Conservation (phyloP, 2,797 vertebrate species). For the Squalus acanthias region DNA sequence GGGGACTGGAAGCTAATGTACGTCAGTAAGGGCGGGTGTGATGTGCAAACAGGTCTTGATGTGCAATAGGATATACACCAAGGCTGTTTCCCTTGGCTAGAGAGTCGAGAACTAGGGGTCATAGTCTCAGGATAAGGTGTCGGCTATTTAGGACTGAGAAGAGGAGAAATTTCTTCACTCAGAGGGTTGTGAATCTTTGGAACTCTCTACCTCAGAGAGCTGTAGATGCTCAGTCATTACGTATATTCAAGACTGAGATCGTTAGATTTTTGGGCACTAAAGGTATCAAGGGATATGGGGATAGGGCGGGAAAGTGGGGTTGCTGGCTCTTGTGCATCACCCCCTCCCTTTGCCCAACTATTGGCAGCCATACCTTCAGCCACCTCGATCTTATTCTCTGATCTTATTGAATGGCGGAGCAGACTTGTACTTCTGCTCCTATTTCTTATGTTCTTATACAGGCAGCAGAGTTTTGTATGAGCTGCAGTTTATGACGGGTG, state of each 20-base stretch:
- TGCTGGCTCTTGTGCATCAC: too few species aligned
- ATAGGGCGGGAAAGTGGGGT: background rate
- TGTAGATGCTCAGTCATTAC: background rate
- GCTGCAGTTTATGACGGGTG: background rate
- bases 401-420: background rate
- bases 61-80: background rate
- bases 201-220: background rate
- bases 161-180: background rate
- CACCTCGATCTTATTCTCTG: too few species aligned
- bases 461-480: background rate
- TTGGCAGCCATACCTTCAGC: too few species aligned
- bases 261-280: too few species aligned
- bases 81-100: background rate
- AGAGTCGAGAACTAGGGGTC: background rate
- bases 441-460: too few species aligned
- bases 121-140: background rate
- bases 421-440: too few species aligned
- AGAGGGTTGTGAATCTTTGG: background rate
- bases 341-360: too few species aligned
- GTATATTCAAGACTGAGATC: background rate
- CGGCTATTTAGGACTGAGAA: background rate
- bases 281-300: background rate
- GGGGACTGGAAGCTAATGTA: background rate
- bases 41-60: background rate
- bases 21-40: background rate